Evolutionary conservation across 2,888 invertebrate species (phyloP).

Genomic region (Muschampia plurimacula): DNA sequence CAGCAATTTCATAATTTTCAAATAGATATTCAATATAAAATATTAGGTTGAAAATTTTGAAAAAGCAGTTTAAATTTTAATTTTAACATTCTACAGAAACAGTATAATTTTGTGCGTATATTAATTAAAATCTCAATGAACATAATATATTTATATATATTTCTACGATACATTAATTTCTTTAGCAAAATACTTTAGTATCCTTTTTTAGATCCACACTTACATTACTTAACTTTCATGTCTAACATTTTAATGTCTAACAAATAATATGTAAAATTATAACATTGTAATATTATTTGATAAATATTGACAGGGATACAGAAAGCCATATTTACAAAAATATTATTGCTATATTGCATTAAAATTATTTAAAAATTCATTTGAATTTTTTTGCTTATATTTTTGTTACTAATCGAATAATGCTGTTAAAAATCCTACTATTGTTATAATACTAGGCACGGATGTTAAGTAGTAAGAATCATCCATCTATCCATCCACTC

Average conservation of each 20-base stretch:
- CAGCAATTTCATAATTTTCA: constrained; percentile 17
- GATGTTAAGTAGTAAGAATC: not conserved
- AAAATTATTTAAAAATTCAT: not conserved
- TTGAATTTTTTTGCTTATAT: not conserved
- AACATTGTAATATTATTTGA: too few relatives aligned
- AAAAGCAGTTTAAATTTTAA: constrained; percentile 4
- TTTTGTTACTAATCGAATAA: not conserved
- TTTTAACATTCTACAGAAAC: constrained; percentile 17
- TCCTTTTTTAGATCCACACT: not conserved
- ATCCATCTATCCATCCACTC: too few relatives aligned
- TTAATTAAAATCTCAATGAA: constrained; percentile 20
- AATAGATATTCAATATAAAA: not conserved
- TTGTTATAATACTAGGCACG: not conserved
- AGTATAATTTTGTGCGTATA: constrained; percentile 43
- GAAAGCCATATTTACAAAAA: not conserved
- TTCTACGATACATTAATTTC: constrained; percentile 24
- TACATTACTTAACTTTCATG: not conserved
- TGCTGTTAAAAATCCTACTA: too few relatives aligned
- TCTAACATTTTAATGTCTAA: not conserved
- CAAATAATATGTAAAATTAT: too few relatives aligned
- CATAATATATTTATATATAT: not conserved
- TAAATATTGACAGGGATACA: too few relatives aligned
- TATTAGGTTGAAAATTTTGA: constrained; percentile 11
- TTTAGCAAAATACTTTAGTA: constrained; percentile 29
- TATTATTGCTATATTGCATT: not conserved